Evolutionary conservation across 2,113 vertebrate genomes (phyloP).

Genomic region (Crypturellus undulatus): DNA sequence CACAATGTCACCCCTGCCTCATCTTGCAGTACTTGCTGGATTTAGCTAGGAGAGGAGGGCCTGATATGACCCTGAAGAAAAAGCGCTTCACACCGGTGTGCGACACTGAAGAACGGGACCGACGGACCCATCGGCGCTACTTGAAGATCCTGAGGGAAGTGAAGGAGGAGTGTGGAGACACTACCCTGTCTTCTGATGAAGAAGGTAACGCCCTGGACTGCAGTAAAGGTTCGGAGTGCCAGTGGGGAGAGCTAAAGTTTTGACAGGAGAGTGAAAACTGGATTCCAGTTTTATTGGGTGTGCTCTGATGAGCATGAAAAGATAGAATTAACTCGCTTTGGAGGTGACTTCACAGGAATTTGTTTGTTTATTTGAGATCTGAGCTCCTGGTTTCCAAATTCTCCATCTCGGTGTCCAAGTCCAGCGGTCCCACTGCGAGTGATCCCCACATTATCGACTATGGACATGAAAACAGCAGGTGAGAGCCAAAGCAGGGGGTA

Average conservation of each 20-base stretch:
- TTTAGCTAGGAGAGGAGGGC: slow-evolving; percentile 87
- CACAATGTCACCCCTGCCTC: rapidly evolving
- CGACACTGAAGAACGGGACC: slow-evolving; percentile 86
- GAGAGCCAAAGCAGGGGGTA: slow-evolving; percentile 6
- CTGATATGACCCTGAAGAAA: slow-evolving; percentile 81
- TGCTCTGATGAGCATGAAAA: background rate
- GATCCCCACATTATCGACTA: slow-evolving; percentile 91
- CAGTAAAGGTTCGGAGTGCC: background rate
- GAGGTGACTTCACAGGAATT: slow-evolving; percentile 34
- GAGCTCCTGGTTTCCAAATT: slow-evolving; percentile 86
- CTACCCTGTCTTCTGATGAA: slow-evolving; percentile 91
- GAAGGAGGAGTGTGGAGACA: slow-evolving; percentile 93
- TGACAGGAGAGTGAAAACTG: background rate
- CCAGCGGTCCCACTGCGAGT: slow-evolving; percentile 88
- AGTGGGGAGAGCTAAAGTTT: background rate
- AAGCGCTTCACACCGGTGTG: slow-evolving; percentile 72
- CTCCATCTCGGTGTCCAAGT: slow-evolving; percentile 83
- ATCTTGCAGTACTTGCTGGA: slow-evolving; percentile 87
- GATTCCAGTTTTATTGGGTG: background rate
- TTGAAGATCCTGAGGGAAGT: slow-evolving; percentile 91
- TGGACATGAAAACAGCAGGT: slow-evolving; percentile 96
- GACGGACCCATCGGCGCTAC: slow-evolving; percentile 85
- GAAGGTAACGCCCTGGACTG: slow-evolving; percentile 82
- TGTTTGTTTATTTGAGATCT: slow-evolving; percentile 80
- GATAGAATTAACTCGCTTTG: background rate